Base-by-base conservation (phyloP, 2,797 vertebrate species). In the Graptemys geographica region DNA sequence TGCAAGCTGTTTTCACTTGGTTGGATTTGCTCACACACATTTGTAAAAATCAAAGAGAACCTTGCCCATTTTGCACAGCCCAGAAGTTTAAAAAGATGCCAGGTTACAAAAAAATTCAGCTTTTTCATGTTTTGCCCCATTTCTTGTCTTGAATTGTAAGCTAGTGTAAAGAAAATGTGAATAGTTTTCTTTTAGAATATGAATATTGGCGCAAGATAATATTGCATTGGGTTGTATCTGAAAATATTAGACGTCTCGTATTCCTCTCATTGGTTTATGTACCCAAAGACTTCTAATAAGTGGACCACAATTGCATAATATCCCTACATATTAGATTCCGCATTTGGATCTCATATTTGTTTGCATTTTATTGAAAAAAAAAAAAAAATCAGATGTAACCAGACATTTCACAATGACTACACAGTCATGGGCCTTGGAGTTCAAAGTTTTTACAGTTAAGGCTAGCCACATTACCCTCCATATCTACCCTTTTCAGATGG, bases 11-110 rank as follows among this genome's bases (percentile, higher is more conserved):
- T 90, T 83, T 85, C 55, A 86, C 5, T 62, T 8, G 6, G 11
- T 37, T 76, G 13, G 4, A 11, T 92, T 92, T 93, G 15, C 41
- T 90, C 83, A 69, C 7, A 6, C 31, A 83, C 21, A 62, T 16
- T 44, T 69, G 74, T 1, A 90, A 92, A 90, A 65, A 76, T 6
- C 2, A n/a, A 92, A 87, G 44, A 87, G 86, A 88, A 88, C 31
- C 12, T 47, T 41, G 4, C 23, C 53, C 52, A 18, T 81, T 88
- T 78, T 79, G 21, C n/a, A 72, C 1, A 91, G 49, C 7, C 6
- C 25, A 79, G 47, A 83, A 92, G 56, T 19, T 2, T 72, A 92
- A 88, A 8, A 53, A 72, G 25, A 47, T 51, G 19, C 2, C n/a
- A 87, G 21, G 16, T 52, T 12, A 55, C 13, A 88, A 87, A 83